phyloP scores from a whole-genome alignment of 2,797 vertebrate genomes.

The Peromyscus aztecus region DNA sequence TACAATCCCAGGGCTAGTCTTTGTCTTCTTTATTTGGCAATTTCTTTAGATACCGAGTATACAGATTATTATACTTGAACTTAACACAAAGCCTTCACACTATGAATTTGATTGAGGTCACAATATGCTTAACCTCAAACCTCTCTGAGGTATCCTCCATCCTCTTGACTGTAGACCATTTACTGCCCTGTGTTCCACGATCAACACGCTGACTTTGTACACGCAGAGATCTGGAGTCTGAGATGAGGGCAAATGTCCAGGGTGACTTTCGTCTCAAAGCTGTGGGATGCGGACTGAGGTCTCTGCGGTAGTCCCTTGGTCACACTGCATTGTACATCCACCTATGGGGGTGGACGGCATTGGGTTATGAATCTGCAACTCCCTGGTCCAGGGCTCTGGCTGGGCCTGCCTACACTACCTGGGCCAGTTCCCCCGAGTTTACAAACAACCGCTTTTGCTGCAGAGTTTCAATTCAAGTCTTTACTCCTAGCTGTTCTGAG shows the following conservation, averaged over 20 bases:
- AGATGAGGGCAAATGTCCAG: neutral
- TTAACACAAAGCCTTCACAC: conserved; percentile 10
- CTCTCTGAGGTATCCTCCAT: conserved; percentile 25
- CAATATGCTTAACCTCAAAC: conserved; percentile 36
- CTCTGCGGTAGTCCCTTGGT: neutral
- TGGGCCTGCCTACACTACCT: rapidly evolving
- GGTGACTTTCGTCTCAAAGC: neutral
- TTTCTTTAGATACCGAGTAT: neutral
- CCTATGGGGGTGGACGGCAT: rapidly evolving
- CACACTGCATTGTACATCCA: neutral
- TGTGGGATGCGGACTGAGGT: neutral
- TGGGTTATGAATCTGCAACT: neutral
- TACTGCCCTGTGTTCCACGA: neutral
- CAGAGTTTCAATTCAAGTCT: neutral
- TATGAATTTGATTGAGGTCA: conserved; percentile 36
- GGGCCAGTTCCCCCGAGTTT: neutral
- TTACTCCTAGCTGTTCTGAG: neutral
- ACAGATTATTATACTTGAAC: neutral
- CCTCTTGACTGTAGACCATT: neutral
- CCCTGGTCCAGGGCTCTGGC: neutral
- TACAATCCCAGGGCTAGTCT: neutral
- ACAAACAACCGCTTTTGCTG: neutral
- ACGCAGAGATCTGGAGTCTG: neutral
- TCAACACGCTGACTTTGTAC: neutral
- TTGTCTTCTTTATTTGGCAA: neutral